Evolutionary conservation across 2,797 vertebrate species (phyloP).

Genomic region (Microhierax caerulescens): DNA sequence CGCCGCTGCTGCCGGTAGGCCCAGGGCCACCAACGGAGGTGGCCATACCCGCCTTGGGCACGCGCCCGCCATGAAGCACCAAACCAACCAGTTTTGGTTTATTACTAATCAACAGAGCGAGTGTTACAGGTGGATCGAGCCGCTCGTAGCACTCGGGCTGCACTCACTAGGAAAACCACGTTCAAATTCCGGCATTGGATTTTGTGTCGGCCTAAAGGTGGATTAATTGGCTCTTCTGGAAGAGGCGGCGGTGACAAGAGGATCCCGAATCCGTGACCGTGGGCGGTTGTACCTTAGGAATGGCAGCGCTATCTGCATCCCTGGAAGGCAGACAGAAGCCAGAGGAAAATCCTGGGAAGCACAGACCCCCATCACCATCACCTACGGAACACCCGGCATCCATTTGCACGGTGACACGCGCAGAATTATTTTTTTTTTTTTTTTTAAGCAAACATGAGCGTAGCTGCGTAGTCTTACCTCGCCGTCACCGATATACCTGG

Average conservation of each 20-base stretch:
- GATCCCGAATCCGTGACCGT: neutral
- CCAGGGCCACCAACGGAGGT: neutral
- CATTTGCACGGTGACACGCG: neutral
- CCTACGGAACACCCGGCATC: neutral
- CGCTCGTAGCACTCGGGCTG: neutral
- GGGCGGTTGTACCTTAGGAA: neutral
- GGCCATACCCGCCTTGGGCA: neutral
- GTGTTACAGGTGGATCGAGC: neutral
- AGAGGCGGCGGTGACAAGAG: neutral
- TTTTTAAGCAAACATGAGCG: neutral
- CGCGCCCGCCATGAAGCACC: neutral
- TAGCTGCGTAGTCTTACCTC: neutral
- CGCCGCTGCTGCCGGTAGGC: accelerated
- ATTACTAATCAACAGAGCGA: neutral
- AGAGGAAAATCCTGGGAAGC: neutral
- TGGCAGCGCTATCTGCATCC: accelerated
- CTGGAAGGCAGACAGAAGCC: neutral
- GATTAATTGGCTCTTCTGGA: neutral
- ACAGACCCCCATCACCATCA: neutral
- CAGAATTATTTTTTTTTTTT: neutral
- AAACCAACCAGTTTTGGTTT: too few relatives aligned
- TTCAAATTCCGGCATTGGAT: neutral
- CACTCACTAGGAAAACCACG: neutral
- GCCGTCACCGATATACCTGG: neutral
- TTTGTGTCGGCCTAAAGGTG: neutral